Evolutionary conservation across 2,888 invertebrate genomes (phyloP), one percentile per base, ranked within the genome.

Genomic region (Caenorhabditis parvicauda): DNA sequence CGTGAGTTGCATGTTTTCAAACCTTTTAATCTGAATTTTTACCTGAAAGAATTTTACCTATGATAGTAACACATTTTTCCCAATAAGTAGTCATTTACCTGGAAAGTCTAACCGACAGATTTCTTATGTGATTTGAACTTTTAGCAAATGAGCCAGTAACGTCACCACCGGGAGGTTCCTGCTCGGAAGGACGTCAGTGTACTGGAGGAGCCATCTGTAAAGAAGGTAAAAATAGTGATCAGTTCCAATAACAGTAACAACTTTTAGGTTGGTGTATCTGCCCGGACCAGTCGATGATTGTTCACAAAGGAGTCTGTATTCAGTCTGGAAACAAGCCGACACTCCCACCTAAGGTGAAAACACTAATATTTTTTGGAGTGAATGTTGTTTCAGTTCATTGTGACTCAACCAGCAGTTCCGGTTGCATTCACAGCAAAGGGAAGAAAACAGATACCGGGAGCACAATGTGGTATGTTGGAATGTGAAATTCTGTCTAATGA

Each of bases 131-230:
- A 25, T 21, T 25, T 25, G 2, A n/a, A 17, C 14, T 59, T 74
- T 59, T 47, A 76, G 74, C 69, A 2, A 74, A 66, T 37, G 72
- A 75, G 39, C 65, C 64, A 35, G 68, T 73, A 19, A 68, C 69
- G 14, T 75, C 77, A 2, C 77, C 78, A 27, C 80, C 80, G 7
- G 80, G 80, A 19, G 79, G 78, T 29, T 68, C 70, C 17, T 80
- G 80, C 58, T 67, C 73, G 3, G 71, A 65, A 7, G 69, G 62
- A 14, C 70, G 79, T 51, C 67, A 73, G 54, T 80, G 80, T 48
- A 69, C 72, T 6, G 79, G 79, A 45, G 75, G 74, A 21, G 67
- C 72, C 9, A 62, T 72, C 39, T 61, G 68, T 14, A 59, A 61
- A 46, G 72, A 72, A 47, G 67, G 64, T 65, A 53, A 39, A n/a